Evolutionary conservation across 2,113 vertebrate genomes (phyloP).

Genomic region (Ovibos moschatus): DNA sequence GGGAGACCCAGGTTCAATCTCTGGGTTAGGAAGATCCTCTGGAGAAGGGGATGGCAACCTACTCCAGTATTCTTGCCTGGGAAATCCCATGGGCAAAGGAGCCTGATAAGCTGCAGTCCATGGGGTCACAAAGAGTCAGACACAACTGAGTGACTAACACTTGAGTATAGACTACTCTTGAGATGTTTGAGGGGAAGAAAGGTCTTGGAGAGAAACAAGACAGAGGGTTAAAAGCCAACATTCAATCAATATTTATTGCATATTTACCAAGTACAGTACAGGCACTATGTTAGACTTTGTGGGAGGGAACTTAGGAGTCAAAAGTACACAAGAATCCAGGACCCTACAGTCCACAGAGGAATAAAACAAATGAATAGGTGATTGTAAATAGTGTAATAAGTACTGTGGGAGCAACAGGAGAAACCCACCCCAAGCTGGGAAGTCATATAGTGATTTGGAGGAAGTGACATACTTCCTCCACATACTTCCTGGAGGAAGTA

Average conservation of each 20-base stretch:
- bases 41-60: neutral
- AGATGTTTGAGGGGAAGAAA: neutral
- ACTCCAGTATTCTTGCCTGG: neutral
- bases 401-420: neutral
- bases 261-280: neutral
- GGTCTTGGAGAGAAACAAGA: neutral
- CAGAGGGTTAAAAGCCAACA: neutral
- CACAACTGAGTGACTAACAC: neutral
- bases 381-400: too few relatives aligned
- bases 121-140: neutral
- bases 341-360: neutral
- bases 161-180: rapidly evolving
- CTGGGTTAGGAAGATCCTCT: neutral
- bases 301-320: neutral
- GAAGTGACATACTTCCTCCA: neutral
- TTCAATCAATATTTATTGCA: neutral
- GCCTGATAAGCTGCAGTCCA: neutral
- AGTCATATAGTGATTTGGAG: neutral
- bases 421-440: neutral
- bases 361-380: neutral
- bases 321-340: neutral
- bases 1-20: neutral
- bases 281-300: neutral
- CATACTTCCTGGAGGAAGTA: neutral
- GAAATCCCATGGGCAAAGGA: neutral